A percentile compares a stretch with the other conserved stretches of the same genome.
Evolutionary conservation across 1,140 invertebrate species (phyloP).

Genomic region (Pseudomyrmex dendroicus): DNA sequence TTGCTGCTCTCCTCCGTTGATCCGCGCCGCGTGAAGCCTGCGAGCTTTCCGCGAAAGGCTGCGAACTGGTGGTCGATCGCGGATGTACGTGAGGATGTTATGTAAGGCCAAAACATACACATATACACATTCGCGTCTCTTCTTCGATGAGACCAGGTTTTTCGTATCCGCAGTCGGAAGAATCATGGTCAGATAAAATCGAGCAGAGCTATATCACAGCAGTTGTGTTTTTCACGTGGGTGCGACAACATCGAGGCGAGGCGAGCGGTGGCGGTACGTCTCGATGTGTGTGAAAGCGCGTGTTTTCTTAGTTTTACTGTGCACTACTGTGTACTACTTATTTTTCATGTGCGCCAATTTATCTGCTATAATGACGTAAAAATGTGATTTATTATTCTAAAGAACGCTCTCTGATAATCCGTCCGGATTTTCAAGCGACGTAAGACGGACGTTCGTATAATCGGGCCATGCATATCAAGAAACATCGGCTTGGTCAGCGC

Average conservation of each 20-base stretch:
- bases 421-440: background rate
- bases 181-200: background rate
- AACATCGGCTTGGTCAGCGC: background rate
- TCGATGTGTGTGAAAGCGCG: background rate
- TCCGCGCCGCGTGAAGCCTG: conserved; percentile 13
- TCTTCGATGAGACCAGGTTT: background rate
- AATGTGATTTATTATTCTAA: background rate
- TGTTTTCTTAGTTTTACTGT: background rate
- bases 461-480: background rate
- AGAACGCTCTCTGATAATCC: too few relatives aligned
- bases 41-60: conserved; percentile 61
- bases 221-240: background rate
- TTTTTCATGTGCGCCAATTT: background rate
- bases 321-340: too few relatives aligned
- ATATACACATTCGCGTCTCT: conserved; percentile 30
- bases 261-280: too few relatives aligned
- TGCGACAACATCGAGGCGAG: background rate
- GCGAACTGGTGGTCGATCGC: conserved; percentile 56
- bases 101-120: conserved; percentile 60
- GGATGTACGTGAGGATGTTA: conserved; percentile 68
- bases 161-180: background rate
- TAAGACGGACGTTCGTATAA: background rate
- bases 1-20: conserved; percentile 52
- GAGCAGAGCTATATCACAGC: too few relatives aligned
- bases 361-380: background rate